A percentile compares a stretch with the other conserved stretches of the same genome.
These are phyloP conservation scores for Bombus affinis DNA, from an alignment of 1,140 invertebrate genomes.

Conservation along the genomic window DNA sequence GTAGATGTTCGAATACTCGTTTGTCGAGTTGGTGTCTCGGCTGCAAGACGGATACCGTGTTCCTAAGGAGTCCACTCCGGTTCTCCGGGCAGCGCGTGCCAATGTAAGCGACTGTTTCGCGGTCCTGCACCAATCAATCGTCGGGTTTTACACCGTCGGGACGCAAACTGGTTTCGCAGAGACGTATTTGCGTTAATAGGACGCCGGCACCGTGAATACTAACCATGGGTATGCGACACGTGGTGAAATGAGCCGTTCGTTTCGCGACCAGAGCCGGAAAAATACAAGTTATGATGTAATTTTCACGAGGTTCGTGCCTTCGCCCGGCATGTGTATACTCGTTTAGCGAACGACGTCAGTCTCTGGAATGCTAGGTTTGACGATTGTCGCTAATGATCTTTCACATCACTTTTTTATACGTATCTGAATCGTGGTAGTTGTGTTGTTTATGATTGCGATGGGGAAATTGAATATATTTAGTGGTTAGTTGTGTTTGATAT, in stretches of 20 bases:
- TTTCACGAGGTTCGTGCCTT: background rate
- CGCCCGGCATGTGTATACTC: background rate
- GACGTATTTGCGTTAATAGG: conserved; percentile 64
- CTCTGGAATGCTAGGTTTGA: background rate
- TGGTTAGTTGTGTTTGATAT: background rate
- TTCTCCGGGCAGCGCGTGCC: conserved; percentile 55
- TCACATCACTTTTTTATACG: background rate
- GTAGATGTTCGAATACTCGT: conserved; percentile 42
- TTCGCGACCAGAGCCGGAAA: background rate
- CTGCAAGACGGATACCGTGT: conserved; percentile 37
- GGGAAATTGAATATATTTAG: background rate
- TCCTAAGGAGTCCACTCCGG: conserved; percentile 43
- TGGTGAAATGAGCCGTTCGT: background rate
- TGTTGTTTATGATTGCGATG: background rate
- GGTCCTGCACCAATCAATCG: conserved; percentile 62
- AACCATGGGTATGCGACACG: conserved; percentile 31
- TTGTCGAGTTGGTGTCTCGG: conserved; percentile 41
- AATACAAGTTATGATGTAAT: background rate
- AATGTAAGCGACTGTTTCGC: conserved; percentile 63
- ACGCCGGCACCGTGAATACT: conserved; percentile 49
- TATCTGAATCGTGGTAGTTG: background rate
- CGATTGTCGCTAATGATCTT: background rate
- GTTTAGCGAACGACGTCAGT: background rate
- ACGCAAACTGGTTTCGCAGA: conserved; percentile 59
- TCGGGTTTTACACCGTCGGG: conserved; percentile 56